Evolutionary conservation across 2,797 vertebrate genomes (phyloP).

Genomic region (Silurus aristotelis): DNA sequence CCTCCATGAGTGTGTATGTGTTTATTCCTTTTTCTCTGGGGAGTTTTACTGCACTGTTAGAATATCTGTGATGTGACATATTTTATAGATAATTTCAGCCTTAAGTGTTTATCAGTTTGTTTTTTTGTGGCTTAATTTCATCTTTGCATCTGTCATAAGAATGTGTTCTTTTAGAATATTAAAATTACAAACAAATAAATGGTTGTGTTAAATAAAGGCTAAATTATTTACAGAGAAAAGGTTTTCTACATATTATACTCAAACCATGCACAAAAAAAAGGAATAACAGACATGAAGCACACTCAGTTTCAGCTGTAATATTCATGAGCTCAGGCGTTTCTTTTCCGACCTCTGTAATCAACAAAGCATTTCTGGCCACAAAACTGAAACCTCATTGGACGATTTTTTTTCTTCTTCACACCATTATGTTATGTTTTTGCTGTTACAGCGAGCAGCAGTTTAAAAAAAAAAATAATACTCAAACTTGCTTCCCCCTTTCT

Average conservation of each 20-base stretch:
- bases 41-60: slow-evolving; percentile 10
- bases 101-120: not conserved
- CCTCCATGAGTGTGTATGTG: not conserved
- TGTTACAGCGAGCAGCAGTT: not conserved
- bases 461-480: not conserved
- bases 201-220: not conserved
- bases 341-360: not conserved
- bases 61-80: not conserved
- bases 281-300: too few relatives aligned
- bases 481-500: not conserved
- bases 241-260: not conserved
- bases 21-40: not conserved
- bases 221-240: not conserved
- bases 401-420: too few relatives aligned
- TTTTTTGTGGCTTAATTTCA: slow-evolving; percentile 2
- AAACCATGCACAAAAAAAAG: not conserved
- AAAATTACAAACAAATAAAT: not conserved
- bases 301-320: not conserved
- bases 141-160: not conserved
- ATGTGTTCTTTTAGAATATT: slow-evolving; percentile 6
- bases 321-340: not conserved
- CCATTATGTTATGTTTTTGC: not conserved
- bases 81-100: not conserved
- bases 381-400: not conserved
- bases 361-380: not conserved